Evolutionary conservation across 2,113 vertebrate genomes (phyloP).

Genomic region (Phylloscopus trochilus): DNA sequence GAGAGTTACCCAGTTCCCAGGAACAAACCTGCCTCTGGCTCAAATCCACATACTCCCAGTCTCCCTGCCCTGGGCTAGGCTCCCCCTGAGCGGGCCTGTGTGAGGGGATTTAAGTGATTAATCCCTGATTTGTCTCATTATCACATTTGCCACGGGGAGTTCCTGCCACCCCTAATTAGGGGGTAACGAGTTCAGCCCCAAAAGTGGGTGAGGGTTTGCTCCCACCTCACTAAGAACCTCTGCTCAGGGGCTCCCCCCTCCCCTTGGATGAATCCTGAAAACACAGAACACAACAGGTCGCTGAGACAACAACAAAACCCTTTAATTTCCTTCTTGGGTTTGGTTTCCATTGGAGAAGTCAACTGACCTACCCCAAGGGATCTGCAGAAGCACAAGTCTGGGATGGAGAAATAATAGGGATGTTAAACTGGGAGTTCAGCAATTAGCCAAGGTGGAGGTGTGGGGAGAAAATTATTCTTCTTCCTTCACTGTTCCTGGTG

Average conservation of each 20-base stretch:
- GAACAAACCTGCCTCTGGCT: not conserved
- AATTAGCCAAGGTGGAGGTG: not conserved
- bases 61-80: not conserved
- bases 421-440: not conserved
- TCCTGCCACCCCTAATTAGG: not conserved
- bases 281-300: not conserved
- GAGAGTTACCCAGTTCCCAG: not conserved
- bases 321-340: not conserved
- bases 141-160: not conserved
- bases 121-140: not conserved
- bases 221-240: not conserved
- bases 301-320: not conserved
- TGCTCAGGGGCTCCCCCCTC: not conserved
- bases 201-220: not conserved
- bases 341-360: not conserved
- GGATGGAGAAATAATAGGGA: not conserved
- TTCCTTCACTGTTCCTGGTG: not conserved
- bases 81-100: not conserved
- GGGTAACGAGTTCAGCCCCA: not conserved
- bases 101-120: not conserved
- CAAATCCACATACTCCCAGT: not conserved
- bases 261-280: not conserved
- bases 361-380: not conserved
- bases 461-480: not conserved
- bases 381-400: not conserved